Base-by-base conservation (phyloP, 64 coral and sea anemone species). In the Montipora capricornis region DNA sequence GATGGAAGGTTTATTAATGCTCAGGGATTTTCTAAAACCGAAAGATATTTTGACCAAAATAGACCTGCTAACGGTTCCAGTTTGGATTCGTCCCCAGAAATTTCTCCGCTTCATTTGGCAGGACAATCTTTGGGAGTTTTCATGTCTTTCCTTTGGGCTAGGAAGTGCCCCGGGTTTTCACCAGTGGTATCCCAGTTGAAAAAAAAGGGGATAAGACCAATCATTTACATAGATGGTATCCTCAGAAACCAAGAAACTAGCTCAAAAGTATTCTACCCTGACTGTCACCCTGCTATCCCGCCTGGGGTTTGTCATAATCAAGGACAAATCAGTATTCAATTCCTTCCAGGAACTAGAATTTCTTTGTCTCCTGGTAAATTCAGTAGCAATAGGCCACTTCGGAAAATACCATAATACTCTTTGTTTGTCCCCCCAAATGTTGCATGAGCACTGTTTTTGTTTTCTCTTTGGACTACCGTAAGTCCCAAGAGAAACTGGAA, bases 351-450 rank as follows among this genome's bases (percentile, higher is more conserved):
- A 80, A 80, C 83, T 89, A 57, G 84, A 89, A 14, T 94, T 82
- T 12, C 75, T 94, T 7, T 76, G 92, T 1, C 83, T 89, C 62
- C 68, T 88, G 29, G 76, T 94, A 80, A 51, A 89, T 61, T 89
- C 92, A 10, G 12, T 22, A 14, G 44, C 14, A 26, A 58, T 94
- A 29, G 29, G 29, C 29, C 29, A 29, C 29, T 29, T 29, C 29
- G 29, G 29, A 29, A 29, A 29, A 29, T 29, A 29, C 29, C 29
- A 29, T 29, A 29, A 29, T 29, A 29, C 29, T 29, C 29, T 29
- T 29, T 29, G 29, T 29, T 29, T 29, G 29, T 29, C 29, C 29
- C 29, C 29, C 29, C 29, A 29, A 29, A 29, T 29, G 1, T 29
- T 29, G 29, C 29, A 29, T 29, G 29, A 29, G 29, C 29, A 29